Evolutionary conservation across 2,888 invertebrate species (phyloP), one percentile per base, ranked within the genome.

Genomic region (Scaptomyza flava): DNA sequence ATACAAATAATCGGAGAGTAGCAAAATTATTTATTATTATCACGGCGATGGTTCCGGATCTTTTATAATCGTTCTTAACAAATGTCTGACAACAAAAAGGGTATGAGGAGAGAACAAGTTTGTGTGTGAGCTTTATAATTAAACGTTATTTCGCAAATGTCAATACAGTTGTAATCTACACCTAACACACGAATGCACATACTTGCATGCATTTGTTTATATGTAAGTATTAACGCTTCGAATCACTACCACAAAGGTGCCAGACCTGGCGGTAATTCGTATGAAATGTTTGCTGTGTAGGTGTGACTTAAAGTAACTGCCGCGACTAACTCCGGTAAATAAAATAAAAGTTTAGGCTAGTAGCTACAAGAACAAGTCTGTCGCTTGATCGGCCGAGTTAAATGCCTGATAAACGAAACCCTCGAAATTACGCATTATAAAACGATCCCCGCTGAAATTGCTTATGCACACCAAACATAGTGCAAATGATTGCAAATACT

Each of bases 301-400:
- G 73, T 79, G 86, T 82, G 79, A 79, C 82, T 83, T 82, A 79
- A 86, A 83, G 58, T 74, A 71, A 47, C 38, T 20, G 71, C 45
- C 65, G 34, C 38, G 27, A 14, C 56, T 60, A 65, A 70, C 45
- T 77, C 60, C 47, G 31, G 51, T 45, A 6, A 6, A 72, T 80
- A 87, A 85, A 85, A 77, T 68, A 70, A 64, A 47, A 46, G 17
- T 7, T 41, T 59, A 59, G 46, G 46, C 43, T 51, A 30, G 67
- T 47, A 36, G 68, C 45, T 79, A 66, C 54, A 71, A 66, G 23
- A 62, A 58, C 58, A 65, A 48, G 48, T 48, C 50, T 17, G 41
- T 46, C 27, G 12, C 47, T 53, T 59, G 48, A 65, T 66, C 66
- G 71, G 70, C 64, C 75, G 70, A 68, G 87, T 79, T 85, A 64